Evolutionary conservation across 1,140 invertebrate genomes (phyloP).

Genomic region (Steinernema feltiae): DNA sequence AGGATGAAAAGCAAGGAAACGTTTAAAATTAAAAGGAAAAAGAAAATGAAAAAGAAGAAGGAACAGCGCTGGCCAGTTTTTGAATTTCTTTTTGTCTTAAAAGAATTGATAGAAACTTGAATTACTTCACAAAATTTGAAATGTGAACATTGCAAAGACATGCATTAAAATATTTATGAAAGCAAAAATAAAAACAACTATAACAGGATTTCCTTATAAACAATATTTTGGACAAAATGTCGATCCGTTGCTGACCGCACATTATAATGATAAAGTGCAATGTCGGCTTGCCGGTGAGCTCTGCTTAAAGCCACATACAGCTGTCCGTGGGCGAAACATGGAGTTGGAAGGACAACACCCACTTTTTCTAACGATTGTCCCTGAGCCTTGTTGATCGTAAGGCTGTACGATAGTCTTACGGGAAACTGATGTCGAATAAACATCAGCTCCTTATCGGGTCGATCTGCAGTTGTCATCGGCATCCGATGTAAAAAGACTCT

Average conservation of each 20-base stretch:
- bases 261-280: not conserved
- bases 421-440: slow-evolving; percentile 56
- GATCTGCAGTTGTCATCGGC: not conserved
- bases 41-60: too few species aligned
- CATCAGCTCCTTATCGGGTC: slow-evolving; percentile 16
- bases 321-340: slow-evolving; percentile 58
- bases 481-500: slow-evolving; percentile 34
- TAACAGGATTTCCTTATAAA: not conserved
- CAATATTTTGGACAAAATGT: not conserved
- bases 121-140: too few species aligned
- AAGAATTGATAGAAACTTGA: too few species aligned
- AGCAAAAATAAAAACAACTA: not conserved
- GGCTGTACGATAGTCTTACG: slow-evolving; percentile 62
- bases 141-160: too few species aligned
- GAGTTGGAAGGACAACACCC: slow-evolving; percentile 53
- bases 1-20: too few species aligned
- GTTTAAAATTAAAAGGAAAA: too few species aligned
- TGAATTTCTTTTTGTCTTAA: too few species aligned
- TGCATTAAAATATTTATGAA: too few species aligned
- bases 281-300: slow-evolving; percentile 12
- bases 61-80: too few species aligned
- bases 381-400: slow-evolving; percentile 63
- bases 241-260: not conserved
- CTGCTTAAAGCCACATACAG: slow-evolving; percentile 57
- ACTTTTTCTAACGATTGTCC: slow-evolving; percentile 58